These are phyloP conservation scores for Melinopterus prodromus DNA, from an alignment of 2,888 invertebrate species.

Conservation along the genomic window DNA sequence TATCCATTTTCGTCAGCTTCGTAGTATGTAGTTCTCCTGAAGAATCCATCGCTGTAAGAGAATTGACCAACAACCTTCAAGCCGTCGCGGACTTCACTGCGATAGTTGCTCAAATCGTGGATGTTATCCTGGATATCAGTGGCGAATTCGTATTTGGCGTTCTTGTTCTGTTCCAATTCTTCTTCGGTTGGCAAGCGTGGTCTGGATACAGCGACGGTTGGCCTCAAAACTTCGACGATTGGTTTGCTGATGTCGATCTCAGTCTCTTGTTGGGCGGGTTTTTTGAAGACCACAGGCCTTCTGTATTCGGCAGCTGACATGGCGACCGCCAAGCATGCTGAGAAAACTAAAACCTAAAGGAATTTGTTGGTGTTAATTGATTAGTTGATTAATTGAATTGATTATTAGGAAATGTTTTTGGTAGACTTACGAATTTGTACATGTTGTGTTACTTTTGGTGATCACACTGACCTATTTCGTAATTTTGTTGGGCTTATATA, in stretches of 20 bases:
- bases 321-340: not conserved
- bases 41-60: constrained; percentile 69
- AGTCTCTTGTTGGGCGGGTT: not conserved
- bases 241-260: not conserved
- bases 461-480: not conserved
- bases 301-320: not conserved
- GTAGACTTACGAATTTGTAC: not conserved
- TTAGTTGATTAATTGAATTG: not conserved
- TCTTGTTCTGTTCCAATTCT: constrained; percentile 43
- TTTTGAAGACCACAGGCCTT: not conserved
- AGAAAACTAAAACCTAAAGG: not conserved
- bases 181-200: constrained; percentile 34
- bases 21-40: constrained; percentile 65
- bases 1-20: constrained; percentile 70
- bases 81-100: constrained; percentile 61
- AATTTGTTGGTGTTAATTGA: not conserved
- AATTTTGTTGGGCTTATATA: not conserved
- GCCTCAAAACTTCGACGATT: not conserved
- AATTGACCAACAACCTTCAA: constrained; percentile 63
- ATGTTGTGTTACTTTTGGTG: not conserved
- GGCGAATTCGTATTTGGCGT: constrained; percentile 58
- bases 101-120: constrained; percentile 58
- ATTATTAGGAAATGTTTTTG: not conserved
- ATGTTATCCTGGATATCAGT: constrained; percentile 62
- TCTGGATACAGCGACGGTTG: not conserved